Percentiles rank a stretch among this genome's conserved stretches.
These are phyloP conservation scores for Metridium senile DNA, from an alignment of 92 coral and sea anemone species.

Conservation along the genomic window DNA sequence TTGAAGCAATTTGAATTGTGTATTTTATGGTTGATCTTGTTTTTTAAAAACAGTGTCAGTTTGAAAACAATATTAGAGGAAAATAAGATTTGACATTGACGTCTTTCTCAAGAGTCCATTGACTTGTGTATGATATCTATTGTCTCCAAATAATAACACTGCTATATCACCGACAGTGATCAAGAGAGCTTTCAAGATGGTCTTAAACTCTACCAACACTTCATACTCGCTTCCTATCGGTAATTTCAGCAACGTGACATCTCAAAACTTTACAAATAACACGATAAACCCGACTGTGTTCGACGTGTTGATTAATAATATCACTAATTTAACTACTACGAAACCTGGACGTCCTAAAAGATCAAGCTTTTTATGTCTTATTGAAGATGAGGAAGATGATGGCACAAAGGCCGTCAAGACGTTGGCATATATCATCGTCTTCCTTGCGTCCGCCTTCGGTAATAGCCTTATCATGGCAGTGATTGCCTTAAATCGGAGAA, in stretches of 20 bases:
- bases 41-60: too few relatives aligned
- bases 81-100: too few relatives aligned
- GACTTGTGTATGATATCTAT: neutral
- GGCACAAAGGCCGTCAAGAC: slow-evolving; percentile 31
- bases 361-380: too few relatives aligned
- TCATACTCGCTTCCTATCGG: slow-evolving; percentile 1
- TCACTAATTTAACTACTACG: neutral
- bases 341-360: too few relatives aligned
- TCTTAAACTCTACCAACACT: neutral
- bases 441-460: slow-evolving; percentile 57
- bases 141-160: neutral
- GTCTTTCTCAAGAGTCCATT: too few relatives aligned
- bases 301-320: too few relatives aligned
- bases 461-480: slow-evolving; percentile 63
- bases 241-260: neutral
- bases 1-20: too few relatives aligned
- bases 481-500: slow-evolving; percentile 45
- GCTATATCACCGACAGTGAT: neutral
- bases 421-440: slow-evolving; percentile 34
- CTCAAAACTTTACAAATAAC: neutral
- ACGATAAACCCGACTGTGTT: too few relatives aligned
- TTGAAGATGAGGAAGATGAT: too few relatives aligned
- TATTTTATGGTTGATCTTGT: too few relatives aligned
- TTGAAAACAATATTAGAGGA: too few relatives aligned
- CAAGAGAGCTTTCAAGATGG: neutral